These are phyloP conservation scores for Caranx melampygus DNA, from an alignment of 2,113 vertebrate genomes.

Conservation along the genomic window DNA sequence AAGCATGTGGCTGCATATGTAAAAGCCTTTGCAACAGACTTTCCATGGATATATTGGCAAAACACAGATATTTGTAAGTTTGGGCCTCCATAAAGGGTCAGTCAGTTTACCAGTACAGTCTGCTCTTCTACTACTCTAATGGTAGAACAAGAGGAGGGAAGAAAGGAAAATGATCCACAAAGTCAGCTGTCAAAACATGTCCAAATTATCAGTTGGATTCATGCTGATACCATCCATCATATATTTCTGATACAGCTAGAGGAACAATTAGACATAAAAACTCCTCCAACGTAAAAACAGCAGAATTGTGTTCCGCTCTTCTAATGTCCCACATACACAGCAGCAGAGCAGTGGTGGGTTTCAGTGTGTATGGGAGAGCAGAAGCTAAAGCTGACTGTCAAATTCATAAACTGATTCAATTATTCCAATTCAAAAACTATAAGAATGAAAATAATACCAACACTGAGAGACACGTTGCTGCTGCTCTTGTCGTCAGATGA, in stretches of 20 bases:
- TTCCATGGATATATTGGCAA: not conserved
- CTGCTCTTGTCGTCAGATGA: conserved; percentile 48
- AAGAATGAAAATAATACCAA: conserved; percentile 13
- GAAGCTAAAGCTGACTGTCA: not conserved
- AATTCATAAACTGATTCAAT: not conserved
- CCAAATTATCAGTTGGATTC: not conserved
- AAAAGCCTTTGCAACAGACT: not conserved
- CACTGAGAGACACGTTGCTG: not conserved
- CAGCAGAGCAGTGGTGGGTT: not conserved
- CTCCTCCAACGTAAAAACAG: not conserved
- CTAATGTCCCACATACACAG: not conserved
- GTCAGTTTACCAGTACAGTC: conserved; percentile 4
- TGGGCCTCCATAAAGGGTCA: not conserved
- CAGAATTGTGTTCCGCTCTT: not conserved
- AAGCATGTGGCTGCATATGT: not conserved
- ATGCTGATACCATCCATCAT: not conserved
- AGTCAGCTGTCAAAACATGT: not conserved
- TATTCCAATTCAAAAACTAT: not conserved
- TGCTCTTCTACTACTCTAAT: not conserved
- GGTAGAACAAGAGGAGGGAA: not conserved
- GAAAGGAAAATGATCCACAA: not conserved
- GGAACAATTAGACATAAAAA: not conserved
- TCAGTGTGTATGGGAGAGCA: not conserved
- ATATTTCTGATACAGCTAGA: not conserved
- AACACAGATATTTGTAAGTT: not conserved